Base-by-base conservation (phyloP, 2,113 vertebrate species). In the Burhinus oedicnemus region DNA sequence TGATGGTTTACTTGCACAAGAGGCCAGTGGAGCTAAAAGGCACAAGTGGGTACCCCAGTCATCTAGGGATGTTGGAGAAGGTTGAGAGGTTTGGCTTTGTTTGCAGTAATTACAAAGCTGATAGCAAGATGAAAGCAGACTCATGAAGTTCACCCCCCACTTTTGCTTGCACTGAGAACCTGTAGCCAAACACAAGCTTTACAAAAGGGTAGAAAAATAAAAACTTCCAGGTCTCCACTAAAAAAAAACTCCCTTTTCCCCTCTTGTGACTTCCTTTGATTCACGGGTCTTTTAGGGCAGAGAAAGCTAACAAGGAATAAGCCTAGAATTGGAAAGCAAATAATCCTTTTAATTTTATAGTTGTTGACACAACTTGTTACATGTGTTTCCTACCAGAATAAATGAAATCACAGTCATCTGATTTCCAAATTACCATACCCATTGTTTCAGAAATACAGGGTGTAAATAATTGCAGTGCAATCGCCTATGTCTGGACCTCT, bases 381-480 rank as follows among this genome's bases (percentile, higher is more conserved):
- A 98, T 97, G 97, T 98, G 97, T 98, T 98, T 98, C 98, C 97
- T 97, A 97, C 97, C 97, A 98, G 97, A 97, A 98, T 97, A 98
- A 98, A 98, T 98, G 64, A 94, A 98, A 98, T 98, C 97, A 95
- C 60, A 93, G 66, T 95, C 94, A 97, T 98, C 97, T 97, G 98
- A 98, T 98, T 98, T 98, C 97, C 97, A 98, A 98, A 98, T 98
- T 98, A 98, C 97, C 69, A 83, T 97, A 95, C 97, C 97, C 97
- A 98, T 98, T 98, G 98, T 98, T 98, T 98, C 98, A 98, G 98
- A 98, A 98, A 98, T 95, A 98, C 96, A 98, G 97, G 96, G 97
- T 98, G 95, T 98, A 98, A 98, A 98, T 98, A 98, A 98, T 98
- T 98, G 97, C 97, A 97, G 97, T 94, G 98, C 98, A 98, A 82